Evolutionary conservation across 2,113 vertebrate genomes (phyloP).

Genomic region (Sclerurus mexicanus): DNA sequence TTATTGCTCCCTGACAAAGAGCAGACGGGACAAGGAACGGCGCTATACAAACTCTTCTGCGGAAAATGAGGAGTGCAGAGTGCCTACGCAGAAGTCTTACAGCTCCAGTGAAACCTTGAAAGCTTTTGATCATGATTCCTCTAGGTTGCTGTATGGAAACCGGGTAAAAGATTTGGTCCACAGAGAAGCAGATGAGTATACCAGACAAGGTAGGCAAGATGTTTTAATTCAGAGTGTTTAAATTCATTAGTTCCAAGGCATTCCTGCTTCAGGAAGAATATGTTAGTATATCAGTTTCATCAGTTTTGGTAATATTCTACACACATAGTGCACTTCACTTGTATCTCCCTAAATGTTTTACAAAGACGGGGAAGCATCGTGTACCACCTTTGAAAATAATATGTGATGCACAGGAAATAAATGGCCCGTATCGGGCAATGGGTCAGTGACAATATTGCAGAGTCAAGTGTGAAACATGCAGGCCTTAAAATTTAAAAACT

Average conservation of each 20-base stretch:
- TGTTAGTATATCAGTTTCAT: not conserved
- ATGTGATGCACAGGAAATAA: not conserved
- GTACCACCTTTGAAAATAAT: not conserved
- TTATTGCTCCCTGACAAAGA: slow-evolving; percentile 97
- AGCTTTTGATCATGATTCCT: slow-evolving; percentile 95
- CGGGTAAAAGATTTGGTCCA: slow-evolving; percentile 92
- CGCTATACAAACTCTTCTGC: slow-evolving; percentile 88
- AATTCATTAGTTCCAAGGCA: not conserved
- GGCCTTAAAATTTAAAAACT: slow-evolving; percentile 13
- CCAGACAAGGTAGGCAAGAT: slow-evolving; percentile 86
- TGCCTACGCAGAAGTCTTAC: slow-evolving; percentile 96
- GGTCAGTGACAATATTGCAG: not conserved
- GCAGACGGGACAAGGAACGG: slow-evolving; percentile 88
- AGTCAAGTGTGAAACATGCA: not conserved
- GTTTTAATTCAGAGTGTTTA: not conserved
- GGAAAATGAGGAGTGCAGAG: slow-evolving; percentile 89
- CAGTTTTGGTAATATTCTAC: not conserved
- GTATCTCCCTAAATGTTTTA: not conserved
- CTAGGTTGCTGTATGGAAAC: slow-evolving; percentile 89
- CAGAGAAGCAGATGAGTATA: slow-evolving; percentile 88
- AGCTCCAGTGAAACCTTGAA: slow-evolving; percentile 97
- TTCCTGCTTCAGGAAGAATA: not conserved
- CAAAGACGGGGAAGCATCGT: not conserved
- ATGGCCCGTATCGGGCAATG: not conserved
- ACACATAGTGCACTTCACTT: not conserved